Percentiles rank a stretch among this genome's conserved stretches.
Evolutionary conservation across 2,113 vertebrate species (phyloP).

Genomic region (Gavia stellata): DNA sequence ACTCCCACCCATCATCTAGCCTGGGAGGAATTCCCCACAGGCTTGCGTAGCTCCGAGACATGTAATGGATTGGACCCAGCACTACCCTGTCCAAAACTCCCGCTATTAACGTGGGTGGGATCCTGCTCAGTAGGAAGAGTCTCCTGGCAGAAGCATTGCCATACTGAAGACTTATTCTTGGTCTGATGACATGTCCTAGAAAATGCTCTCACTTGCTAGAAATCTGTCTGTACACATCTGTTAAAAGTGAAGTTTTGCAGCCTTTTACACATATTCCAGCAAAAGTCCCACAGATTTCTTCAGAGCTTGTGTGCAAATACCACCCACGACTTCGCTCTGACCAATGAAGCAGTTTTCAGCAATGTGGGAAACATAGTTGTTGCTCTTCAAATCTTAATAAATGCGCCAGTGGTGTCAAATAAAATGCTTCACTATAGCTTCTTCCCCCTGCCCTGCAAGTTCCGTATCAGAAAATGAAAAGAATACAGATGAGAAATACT

Average conservation of each 20-base stretch:
- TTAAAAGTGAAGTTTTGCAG: not conserved
- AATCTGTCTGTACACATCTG: not conserved
- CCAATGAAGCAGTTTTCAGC: not conserved
- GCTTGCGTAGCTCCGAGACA: not conserved
- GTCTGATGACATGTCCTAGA: not conserved
- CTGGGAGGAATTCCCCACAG: not conserved
- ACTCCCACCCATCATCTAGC: not conserved
- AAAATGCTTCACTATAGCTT: not conserved
- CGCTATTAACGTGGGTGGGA: not conserved
- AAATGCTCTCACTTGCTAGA: not conserved
- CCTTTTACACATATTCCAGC: not conserved
- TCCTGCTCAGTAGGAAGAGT: not conserved
- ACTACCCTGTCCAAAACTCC: not conserved
- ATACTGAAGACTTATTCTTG: not conserved
- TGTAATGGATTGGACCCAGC: not conserved
- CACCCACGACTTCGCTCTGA: not conserved
- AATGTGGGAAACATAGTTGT: not conserved
- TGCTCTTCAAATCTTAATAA: constrained; percentile 12
- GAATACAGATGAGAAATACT: not conserved
- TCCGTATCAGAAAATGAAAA: not conserved
- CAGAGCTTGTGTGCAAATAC: not conserved
- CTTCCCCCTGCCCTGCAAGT: not conserved
- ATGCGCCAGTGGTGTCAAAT: not conserved
- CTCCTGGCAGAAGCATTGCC: not conserved
- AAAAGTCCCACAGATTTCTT: not conserved